Conservation (phyloP, 2,797 vertebrate genomes). For the Mormyrus proboscirostris region DNA sequence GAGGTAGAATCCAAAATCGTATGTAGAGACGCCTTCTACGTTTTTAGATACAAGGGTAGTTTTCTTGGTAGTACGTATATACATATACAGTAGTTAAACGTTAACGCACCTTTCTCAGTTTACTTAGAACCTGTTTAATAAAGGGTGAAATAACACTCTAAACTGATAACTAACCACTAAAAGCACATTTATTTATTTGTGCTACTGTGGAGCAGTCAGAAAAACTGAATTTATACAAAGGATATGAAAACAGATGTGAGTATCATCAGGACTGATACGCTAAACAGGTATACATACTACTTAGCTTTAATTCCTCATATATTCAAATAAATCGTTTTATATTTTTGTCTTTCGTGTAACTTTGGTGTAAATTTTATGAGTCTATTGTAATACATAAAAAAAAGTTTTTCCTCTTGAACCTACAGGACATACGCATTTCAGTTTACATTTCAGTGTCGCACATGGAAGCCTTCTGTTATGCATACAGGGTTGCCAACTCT, state of each 20-base stretch:
- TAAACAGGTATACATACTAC: neutral
- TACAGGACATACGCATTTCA: neutral
- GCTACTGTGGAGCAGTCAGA: neutral
- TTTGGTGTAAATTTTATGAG: neutral
- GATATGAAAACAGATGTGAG: neutral
- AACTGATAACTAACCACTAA: neutral
- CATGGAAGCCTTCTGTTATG: neutral
- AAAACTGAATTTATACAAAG: neutral
- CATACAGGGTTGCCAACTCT: neutral
- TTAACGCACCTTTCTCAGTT: neutral
- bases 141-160: neutral
- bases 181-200: neutral
- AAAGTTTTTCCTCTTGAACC: neutral
- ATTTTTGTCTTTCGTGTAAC: neutral
- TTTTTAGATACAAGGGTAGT: too few relatives aligned
- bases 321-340: neutral
- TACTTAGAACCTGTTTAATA: neutral
- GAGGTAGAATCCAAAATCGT: neutral
- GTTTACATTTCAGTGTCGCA: neutral
- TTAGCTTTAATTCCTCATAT: neutral
- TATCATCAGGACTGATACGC: neutral
- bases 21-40: neutral
- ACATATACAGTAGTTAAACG: neutral
- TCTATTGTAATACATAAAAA: neutral
- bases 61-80: neutral